Evolutionary conservation across 2,888 invertebrate species (phyloP), one percentile per base, ranked within the genome.

Genomic region (Shargacucullia verbasci): DNA sequence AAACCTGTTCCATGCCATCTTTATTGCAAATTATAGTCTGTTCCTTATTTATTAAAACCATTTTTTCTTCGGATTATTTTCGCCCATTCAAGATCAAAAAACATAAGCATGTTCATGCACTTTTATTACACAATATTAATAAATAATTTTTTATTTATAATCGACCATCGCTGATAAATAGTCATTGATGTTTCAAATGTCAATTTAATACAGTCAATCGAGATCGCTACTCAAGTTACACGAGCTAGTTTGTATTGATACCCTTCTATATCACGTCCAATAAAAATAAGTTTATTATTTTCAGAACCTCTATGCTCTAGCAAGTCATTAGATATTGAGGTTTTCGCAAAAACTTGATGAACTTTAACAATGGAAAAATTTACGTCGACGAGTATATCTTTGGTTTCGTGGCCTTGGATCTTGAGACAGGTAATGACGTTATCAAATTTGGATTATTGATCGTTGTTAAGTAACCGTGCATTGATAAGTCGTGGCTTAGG

Each of bases 181-280:
- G 34, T 14, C 25, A 11, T 35, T 2, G 37, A 39, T 29, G 45
- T 49, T 34, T 63, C 41, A 55, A 70, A 52, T 70, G 46, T 49
- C 56, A 63, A 64, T 65, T 64, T 55, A 49, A 40, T 49, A 41
- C 12, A 56, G 9, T 49, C 39, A 15, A 41, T 70, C 50, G 43
- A 71, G 39, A 66, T 52, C 35, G 44, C 33, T 14, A 15, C 20
- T 58, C 40, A 14, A 52, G 35, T 65, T 44, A 44, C 37, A 13
- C 13, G 11, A 39, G 29, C n/a, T 37, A 11, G 38, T 43, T 13
- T 41, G 14, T 43, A 50, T 50, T 43, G 34, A 40, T 54, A 47
- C 38, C 15, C 13, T 14, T 29, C 31, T 63, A 48, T 63, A 20
- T 27, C 0, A 46, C 11, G 38, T 40, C 13, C n/a, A 5, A 39